Percentiles rank a stretch among this genome's conserved stretches.
These are phyloP conservation scores for Dryobotodes eremita DNA, from an alignment of 2,888 invertebrate species.

Conservation along the genomic window DNA sequence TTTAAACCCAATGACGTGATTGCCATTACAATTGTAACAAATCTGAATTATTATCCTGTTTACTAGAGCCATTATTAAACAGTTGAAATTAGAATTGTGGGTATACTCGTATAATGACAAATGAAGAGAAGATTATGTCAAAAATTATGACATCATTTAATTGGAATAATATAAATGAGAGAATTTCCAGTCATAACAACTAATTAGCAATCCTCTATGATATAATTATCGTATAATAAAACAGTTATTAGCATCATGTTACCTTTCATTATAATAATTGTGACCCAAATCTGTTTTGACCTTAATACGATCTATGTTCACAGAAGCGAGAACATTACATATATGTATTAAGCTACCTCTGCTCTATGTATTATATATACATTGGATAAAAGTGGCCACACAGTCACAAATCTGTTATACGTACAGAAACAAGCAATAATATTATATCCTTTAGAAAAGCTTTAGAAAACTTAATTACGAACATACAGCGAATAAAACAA, in stretches of 20 bases:
- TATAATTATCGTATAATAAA: not conserved
- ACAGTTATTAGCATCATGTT: conserved; percentile 2
- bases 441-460: not conserved
- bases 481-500: not conserved
- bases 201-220: not conserved
- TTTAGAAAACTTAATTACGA: conserved; percentile 18
- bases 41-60: too few relatives aligned
- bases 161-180: not conserved
- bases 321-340: not conserved
- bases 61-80: too few relatives aligned
- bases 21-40: too few relatives aligned
- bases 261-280: conserved; percentile 1
- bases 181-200: not conserved
- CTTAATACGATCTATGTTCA: not conserved
- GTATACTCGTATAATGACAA: too few relatives aligned
- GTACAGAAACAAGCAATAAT: not conserved
- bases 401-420: not conserved
- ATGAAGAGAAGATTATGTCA: too few relatives aligned
- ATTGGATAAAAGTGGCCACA: not conserved
- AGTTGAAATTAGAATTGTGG: too few relatives aligned
- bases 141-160: too few relatives aligned
- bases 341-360: not conserved
- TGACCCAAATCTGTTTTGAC: conserved; percentile 3
- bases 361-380: too few relatives aligned
- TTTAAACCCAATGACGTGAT: too few relatives aligned